Evolutionary conservation across 2,888 invertebrate species (phyloP).

Genomic region (Cacoxenus indagator): DNA sequence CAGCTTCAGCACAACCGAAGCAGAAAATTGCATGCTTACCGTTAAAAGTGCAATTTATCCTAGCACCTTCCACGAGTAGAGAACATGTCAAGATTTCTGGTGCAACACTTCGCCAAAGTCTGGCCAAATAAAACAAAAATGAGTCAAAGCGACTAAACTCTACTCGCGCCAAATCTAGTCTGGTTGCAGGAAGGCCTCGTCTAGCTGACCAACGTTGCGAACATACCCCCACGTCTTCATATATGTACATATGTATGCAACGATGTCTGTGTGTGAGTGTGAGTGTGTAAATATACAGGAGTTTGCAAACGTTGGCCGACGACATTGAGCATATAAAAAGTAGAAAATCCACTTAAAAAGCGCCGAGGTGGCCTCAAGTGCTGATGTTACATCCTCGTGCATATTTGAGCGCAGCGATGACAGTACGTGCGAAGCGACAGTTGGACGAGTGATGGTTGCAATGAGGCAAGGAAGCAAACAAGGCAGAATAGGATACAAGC

Average conservation of each 20-base stretch:
- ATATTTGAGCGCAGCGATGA: not conserved
- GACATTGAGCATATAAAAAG: constrained; percentile 12
- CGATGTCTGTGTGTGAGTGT: not conserved
- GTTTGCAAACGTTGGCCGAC: no score
- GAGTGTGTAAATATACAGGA: constrained; percentile 8
- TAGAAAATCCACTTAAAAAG: constrained; percentile 19
- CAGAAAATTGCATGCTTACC: no score
- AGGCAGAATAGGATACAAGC: no score
- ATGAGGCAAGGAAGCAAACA: no score
- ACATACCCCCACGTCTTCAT: not conserved
- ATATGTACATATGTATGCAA: not conserved
- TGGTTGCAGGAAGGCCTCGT: not conserved
- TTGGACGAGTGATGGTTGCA: not conserved
- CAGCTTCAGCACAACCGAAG: no score
- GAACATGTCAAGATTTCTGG: not conserved
- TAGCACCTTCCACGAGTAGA: no score
- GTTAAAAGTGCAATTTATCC: no score
- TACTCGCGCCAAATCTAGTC: not conserved
- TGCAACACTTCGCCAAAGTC: not conserved
- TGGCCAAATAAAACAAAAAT: not conserved
- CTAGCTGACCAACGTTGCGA: not conserved
- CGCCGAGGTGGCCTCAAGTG: constrained; percentile 7
- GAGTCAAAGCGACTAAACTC: not conserved
- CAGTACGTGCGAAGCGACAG: not conserved
- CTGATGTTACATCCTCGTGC: not conserved